Base-by-base conservation (phyloP, 1,140 invertebrate species). In the Drosophila parvula region DNA sequence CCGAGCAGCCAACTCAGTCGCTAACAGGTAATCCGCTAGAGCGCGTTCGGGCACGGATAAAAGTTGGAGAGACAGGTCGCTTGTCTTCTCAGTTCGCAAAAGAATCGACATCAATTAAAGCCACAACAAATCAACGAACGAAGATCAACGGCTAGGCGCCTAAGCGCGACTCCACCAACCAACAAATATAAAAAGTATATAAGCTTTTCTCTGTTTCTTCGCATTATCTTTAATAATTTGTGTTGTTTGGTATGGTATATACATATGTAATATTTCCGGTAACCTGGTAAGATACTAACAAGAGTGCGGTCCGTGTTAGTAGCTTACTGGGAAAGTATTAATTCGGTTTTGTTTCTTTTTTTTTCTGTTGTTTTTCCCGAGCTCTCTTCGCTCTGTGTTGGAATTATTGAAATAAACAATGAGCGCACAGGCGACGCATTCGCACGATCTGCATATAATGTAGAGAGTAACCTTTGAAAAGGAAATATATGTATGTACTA, bases 11-110 rank as follows among this genome's bases (percentile, higher is more conserved):
- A 45, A 43, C 65, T 56, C 82, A 86, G 82, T 86, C 79, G 82
- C 75, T 57, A 86, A 64, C 82, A 59, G 83, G 79, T 82, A 82
- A 79, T 79, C 76, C 60, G 79, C 61, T 63, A 62, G 83, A 73
- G 82, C 82, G 83, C 83, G 82, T 76, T 69, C 79, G 83, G 77
- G 81, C 53, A 64, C 81, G 81, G 81, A 84, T 48, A 75, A 74
- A 58, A 59, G 61, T 79, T 77, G 9, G 59, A 32, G 34, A 78
- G 38, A 59, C 74, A 40, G 40, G 48, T 48, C 69, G 32, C 51
- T 36, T 41, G 45, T 51, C 61, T 64, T 56, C 40, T 10, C 56
- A 45, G 34, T 74, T 75, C 45, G 71, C 60, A 65, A 43, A 43
- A 59, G 41, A 74, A 68, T 73, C 55, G 69, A 16, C 64, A 58